Conservation (phyloP, 2,888 invertebrate genomes). For the Diaphora mendica region DNA sequence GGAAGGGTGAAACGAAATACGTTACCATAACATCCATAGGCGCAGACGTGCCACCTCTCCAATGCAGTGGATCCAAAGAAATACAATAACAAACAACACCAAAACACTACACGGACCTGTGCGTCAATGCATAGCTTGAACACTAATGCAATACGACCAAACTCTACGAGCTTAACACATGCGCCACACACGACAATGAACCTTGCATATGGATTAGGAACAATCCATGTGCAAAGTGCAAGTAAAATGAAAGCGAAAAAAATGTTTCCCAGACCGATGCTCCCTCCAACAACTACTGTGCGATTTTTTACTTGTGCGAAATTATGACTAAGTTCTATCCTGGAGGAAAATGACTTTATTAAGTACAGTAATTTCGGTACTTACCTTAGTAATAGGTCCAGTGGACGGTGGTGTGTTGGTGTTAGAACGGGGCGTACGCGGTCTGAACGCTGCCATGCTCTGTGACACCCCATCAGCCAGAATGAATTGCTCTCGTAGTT, state of each 20-base stretch:
- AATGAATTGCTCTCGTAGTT: slow-evolving; percentile 99
- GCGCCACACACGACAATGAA: slow-evolving; percentile 80
- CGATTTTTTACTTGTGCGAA: slow-evolving; percentile 81
- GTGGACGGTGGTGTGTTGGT: slow-evolving; percentile 89
- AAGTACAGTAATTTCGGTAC: slow-evolving; percentile 64
- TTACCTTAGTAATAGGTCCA: slow-evolving; percentile 99
- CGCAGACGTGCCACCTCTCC: slow-evolving; percentile 85
- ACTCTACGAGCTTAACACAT: slow-evolving; percentile 85
- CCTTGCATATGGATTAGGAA: slow-evolving; percentile 78
- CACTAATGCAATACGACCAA: slow-evolving; percentile 84
- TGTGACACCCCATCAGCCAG: slow-evolving; percentile 99
- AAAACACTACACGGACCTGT: slow-evolving; percentile 83
- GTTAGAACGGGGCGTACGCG: slow-evolving; percentile 95
- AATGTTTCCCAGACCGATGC: slow-evolving; percentile 81
- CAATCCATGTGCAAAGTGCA: slow-evolving; percentile 82
- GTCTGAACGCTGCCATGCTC: slow-evolving; percentile 99
- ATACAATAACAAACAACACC: slow-evolving; percentile 83
- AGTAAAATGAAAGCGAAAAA: slow-evolving; percentile 70
- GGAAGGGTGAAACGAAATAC: slow-evolving; percentile 80
- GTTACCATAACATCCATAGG: slow-evolving; percentile 82
- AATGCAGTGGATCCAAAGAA: slow-evolving; percentile 83
- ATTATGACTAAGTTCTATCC: slow-evolving; percentile 75
- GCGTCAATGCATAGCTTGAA: slow-evolving; percentile 83
- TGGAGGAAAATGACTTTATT: slow-evolving; percentile 68
- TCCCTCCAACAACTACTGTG: slow-evolving; percentile 85